A percentile compares a stretch with the other conserved stretches of the same genome.
Evolutionary conservation across 1,140 invertebrate species (phyloP).

Genomic region (Saccostrea cuccullata): DNA sequence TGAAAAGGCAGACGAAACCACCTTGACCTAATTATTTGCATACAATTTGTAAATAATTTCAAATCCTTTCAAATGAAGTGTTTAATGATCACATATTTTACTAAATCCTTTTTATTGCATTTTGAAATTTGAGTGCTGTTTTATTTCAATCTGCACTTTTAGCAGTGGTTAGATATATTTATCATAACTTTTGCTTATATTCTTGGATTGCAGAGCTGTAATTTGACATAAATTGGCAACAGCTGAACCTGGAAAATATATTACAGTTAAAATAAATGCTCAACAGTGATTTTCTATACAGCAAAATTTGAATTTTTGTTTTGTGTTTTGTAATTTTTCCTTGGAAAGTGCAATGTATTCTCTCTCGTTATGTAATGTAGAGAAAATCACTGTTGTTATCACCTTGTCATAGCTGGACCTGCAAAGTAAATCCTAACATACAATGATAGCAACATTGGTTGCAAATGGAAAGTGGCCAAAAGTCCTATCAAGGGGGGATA

Average conservation of each 20-base stretch:
- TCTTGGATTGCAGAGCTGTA: constrained; percentile 10
- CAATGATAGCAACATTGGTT: neutral
- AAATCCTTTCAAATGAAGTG: neutral
- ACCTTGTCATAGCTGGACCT: neutral
- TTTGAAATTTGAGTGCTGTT: neutral
- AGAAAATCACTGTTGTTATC: constrained; percentile 15
- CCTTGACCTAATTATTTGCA: neutral
- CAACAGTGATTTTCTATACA: constrained; percentile 10
- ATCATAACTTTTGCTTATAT: neutral
- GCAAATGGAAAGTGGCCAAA: constrained; percentile 27
- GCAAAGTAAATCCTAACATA: neutral
- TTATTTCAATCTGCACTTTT: neutral
- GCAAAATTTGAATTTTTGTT: neutral
- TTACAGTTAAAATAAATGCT: neutral
- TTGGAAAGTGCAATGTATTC: neutral
- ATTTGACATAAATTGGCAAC: neutral
- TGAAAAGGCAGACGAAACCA: neutral
- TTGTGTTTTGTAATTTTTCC: no score
- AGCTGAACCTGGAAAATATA: constrained; percentile 6
- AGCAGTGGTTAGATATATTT: neutral
- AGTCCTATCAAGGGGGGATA: constrained; percentile 5
- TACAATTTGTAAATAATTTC: neutral
- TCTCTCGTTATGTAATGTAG: neutral
- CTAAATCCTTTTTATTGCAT: neutral
- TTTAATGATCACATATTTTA: neutral